A percentile compares a stretch with the other conserved stretches of the same genome.
Evolutionary conservation across 2,888 invertebrate species (phyloP).

Genomic region (Patella depressa): DNA sequence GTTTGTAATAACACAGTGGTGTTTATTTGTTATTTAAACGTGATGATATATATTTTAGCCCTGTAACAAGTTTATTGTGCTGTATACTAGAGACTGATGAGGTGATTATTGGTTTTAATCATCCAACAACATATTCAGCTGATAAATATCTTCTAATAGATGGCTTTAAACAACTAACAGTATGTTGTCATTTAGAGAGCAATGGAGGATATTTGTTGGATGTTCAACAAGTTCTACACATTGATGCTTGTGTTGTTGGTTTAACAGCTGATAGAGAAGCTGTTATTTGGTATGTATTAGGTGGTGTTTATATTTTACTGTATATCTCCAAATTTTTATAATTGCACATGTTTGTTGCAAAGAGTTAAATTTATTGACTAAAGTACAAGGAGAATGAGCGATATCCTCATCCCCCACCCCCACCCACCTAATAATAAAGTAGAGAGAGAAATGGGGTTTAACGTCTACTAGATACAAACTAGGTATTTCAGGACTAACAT

Average conservation of each 20-base stretch:
- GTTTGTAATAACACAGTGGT: too few relatives aligned
- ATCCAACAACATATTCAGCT: neutral
- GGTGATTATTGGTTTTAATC: neutral
- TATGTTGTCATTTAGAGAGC: neutral
- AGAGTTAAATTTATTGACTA: too few relatives aligned
- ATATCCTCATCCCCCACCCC: too few relatives aligned
- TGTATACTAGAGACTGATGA: neutral
- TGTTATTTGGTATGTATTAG: neutral
- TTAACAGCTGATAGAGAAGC: neutral
- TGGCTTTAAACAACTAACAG: neutral
- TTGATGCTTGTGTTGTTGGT: neutral
- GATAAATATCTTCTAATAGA: neutral
- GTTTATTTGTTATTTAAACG: too few relatives aligned
- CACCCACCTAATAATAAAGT: too few relatives aligned
- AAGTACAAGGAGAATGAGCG: too few relatives aligned
- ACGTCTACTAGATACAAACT: too few relatives aligned
- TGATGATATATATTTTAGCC: neutral
- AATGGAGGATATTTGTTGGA: neutral
- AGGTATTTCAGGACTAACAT: too few relatives aligned
- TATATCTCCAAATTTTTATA: too few relatives aligned
- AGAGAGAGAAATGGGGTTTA: too few relatives aligned
- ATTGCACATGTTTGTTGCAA: too few relatives aligned
- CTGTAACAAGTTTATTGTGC: conserved; percentile 2
- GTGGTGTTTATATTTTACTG: too few relatives aligned
- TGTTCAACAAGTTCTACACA: neutral